These are phyloP conservation scores for Trissolcus japonicus DNA, from an alignment of 2,888 invertebrate species.

Conservation along the genomic window DNA sequence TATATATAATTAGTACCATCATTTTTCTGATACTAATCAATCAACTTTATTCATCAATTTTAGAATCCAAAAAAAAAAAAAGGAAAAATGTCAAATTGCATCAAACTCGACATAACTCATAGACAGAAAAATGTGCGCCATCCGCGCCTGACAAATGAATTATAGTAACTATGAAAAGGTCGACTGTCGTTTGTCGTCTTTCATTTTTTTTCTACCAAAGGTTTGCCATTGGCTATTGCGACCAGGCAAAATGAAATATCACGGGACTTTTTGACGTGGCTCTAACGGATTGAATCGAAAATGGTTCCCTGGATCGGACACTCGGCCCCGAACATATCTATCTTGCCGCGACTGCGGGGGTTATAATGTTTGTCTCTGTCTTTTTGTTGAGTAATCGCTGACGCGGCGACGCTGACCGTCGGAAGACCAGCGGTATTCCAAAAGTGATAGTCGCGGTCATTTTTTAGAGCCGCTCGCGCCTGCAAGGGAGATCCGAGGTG, in stretches of 20 bases:
- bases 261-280: slow-evolving; percentile 74
- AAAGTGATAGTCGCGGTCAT: slow-evolving; percentile 71
- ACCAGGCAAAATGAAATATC: slow-evolving; percentile 68
- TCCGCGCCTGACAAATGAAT: slow-evolving; percentile 45
- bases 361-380: slow-evolving; percentile 60
- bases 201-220: slow-evolving; percentile 36
- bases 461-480: slow-evolving; percentile 64
- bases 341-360: slow-evolving; percentile 62
- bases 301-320: slow-evolving; percentile 72
- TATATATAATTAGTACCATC: too few relatives aligned
- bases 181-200: slow-evolving; percentile 46
- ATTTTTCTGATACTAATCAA: too few relatives aligned
- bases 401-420: slow-evolving; percentile 65
- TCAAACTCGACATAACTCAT: slow-evolving; percentile 29
- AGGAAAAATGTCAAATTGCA: too few relatives aligned
- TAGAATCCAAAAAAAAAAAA: too few relatives aligned
- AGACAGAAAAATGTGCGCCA: neutral
- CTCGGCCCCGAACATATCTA: slow-evolving; percentile 67
- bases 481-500: slow-evolving; percentile 61
- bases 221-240: slow-evolving; percentile 36
- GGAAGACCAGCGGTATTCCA: slow-evolving; percentile 62
- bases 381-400: slow-evolving; percentile 69
- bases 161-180: slow-evolving; percentile 56
- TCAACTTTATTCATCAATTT: too few relatives aligned
- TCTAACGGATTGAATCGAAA: slow-evolving; percentile 75